Conservation (phyloP, 2,113 vertebrate species). For the Thunnus maccoyii region DNA sequence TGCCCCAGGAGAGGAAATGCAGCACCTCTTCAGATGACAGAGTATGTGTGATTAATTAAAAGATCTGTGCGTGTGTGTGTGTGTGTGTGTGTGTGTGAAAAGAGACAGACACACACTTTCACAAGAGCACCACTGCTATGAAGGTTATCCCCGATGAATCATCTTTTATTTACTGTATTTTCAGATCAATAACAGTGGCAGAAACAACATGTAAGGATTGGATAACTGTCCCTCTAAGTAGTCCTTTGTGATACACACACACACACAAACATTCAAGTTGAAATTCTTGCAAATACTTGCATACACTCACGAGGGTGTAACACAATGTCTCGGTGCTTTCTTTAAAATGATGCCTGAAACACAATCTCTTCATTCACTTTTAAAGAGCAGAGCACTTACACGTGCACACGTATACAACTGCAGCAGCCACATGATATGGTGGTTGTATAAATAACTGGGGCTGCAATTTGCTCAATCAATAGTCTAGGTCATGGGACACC, state of each 20-base stretch:
- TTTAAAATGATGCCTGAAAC: conserved; percentile 43
- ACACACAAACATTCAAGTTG: conserved; percentile 1
- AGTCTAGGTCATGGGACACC: conserved; percentile 67
- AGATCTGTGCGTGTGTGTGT: not conserved
- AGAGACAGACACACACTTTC: not conserved
- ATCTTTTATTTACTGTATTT: conserved; percentile 52
- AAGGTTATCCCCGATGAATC: conserved; percentile 32
- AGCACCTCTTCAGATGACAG: conserved; percentile 47
- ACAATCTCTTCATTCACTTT: conserved; percentile 47
- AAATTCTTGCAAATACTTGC: conserved; percentile 27
- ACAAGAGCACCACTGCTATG: conserved; percentile 1
- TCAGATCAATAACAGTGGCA: conserved; percentile 52
- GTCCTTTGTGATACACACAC: conserved; percentile 22
- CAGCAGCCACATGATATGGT: conserved; percentile 60
- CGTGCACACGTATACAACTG: conserved; percentile 8
- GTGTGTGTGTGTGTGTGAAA: not conserved
- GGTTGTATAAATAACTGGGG: conserved; percentile 65
- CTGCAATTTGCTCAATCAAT: conserved; percentile 76
- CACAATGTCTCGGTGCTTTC: conserved; percentile 6
- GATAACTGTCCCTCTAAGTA: conserved; percentile 7
- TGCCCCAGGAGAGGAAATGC: conserved; percentile 33
- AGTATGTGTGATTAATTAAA: conserved; percentile 57
- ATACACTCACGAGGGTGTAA: conserved; percentile 30
- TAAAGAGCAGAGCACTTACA: conserved; percentile 1
- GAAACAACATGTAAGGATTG: conserved; percentile 26